A percentile compares a stretch with the other conserved stretches of the same genome.
These are phyloP conservation scores for Ammospiza caudacuta DNA, from an alignment of 2,113 vertebrate genomes.

Conservation along the genomic window DNA sequence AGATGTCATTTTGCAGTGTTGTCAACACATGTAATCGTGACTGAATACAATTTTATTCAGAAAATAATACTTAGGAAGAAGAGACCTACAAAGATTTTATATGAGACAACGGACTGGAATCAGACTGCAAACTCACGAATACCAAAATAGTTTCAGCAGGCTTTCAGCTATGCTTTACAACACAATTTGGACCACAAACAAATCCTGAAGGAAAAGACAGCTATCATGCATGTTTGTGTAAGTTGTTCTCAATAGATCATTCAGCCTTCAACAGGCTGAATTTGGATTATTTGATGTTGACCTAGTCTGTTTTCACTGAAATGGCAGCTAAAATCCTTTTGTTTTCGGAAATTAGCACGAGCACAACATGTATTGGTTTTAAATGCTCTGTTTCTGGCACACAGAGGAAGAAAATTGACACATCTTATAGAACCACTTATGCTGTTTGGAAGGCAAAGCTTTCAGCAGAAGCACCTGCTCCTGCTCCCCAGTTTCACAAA, in stretches of 20 bases:
- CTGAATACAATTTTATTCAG: not conserved
- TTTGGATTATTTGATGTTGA: not conserved
- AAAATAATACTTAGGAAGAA: not conserved
- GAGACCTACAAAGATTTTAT: not conserved
- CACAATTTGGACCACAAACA: not conserved
- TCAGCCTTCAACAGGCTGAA: not conserved
- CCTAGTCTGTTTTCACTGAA: not conserved
- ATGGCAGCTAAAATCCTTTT: not conserved
- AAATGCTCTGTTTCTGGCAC: not conserved
- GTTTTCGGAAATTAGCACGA: not conserved
- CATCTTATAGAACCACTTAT: not conserved
- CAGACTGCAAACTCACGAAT: not conserved
- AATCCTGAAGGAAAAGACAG: not conserved
- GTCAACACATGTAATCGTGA: not conserved
- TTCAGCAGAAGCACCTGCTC: not conserved
- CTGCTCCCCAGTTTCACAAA: not conserved
- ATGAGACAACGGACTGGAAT: not conserved
- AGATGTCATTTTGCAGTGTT: not conserved
- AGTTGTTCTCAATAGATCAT: not conserved
- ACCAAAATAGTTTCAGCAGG: not conserved
- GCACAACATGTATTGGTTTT: not conserved
- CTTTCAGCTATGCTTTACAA: not conserved
- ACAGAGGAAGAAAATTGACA: not conserved
- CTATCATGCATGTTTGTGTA: rapidly evolving
- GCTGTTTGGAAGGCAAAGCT: not conserved